These are phyloP conservation scores for Drosophila meridiana DNA, from an alignment of 2,888 invertebrate genomes.

Conservation along the genomic window DNA sequence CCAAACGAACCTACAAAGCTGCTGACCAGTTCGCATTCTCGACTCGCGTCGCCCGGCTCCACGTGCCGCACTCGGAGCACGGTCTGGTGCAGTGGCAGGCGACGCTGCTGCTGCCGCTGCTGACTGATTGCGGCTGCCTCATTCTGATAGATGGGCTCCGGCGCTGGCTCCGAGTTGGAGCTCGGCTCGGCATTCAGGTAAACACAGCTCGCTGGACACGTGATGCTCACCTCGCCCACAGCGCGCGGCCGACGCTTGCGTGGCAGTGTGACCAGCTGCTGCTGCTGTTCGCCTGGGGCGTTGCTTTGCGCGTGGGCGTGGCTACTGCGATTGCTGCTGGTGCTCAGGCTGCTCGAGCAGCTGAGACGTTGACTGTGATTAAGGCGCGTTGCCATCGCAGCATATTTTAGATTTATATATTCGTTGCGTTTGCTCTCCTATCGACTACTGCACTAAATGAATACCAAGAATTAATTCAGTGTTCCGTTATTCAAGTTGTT, in stretches of 20 bases:
- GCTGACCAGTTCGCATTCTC: constrained; percentile 78
- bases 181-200: constrained; percentile 75
- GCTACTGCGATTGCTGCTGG: constrained; percentile 28
- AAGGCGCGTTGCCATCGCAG: constrained; percentile 43
- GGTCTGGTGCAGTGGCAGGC: constrained; percentile 54
- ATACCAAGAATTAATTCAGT: constrained; percentile 12
- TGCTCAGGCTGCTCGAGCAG: constrained; percentile 48
- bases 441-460: constrained; percentile 34
- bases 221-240: constrained; percentile 84
- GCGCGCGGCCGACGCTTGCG: constrained; percentile 84
- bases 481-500: constrained; percentile 13
- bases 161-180: constrained; percentile 33
- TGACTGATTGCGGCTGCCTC: constrained; percentile 53
- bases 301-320: constrained; percentile 26
- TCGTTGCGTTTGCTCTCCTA: constrained; percentile 37
- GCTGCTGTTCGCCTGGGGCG: not conserved
- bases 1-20: constrained; percentile 83
- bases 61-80: constrained; percentile 73
- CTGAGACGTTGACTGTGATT: constrained; percentile 55
- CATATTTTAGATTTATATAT: constrained; percentile 39
- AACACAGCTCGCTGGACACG: constrained; percentile 81
- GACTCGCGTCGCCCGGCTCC: constrained; percentile 58
- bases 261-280: constrained; percentile 77
- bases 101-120: constrained; percentile 24
- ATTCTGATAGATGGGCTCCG: constrained; percentile 84